Conservation (phyloP, 2,888 invertebrate genomes). For the Heliothis peltigera region DNA sequence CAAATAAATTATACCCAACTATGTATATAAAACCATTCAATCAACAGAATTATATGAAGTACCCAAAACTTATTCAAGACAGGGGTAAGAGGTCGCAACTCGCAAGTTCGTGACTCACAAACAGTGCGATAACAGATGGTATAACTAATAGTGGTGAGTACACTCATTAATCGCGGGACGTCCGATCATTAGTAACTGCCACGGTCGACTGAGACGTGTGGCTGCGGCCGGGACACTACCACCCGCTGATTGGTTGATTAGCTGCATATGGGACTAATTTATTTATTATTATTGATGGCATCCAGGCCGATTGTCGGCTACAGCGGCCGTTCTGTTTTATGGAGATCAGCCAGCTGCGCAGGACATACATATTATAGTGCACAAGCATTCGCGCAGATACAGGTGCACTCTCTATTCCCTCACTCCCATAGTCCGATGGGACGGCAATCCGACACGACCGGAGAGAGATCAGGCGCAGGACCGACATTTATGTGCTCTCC, state of each 20-base stretch:
- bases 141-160: slow-evolving; percentile 44
- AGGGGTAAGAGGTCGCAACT: slow-evolving; percentile 34
- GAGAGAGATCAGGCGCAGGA: too few relatives aligned
- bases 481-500: too few relatives aligned
- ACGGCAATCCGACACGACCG: too few relatives aligned
- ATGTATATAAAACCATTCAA: neutral
- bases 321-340: too few relatives aligned
- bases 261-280: neutral
- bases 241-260: slow-evolving; percentile 28
- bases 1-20: neutral
- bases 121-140: slow-evolving; percentile 51
- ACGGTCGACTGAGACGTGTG: slow-evolving; percentile 38
- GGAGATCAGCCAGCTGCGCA: too few relatives aligned
- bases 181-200: slow-evolving; percentile 62
- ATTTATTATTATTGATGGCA: too few relatives aligned
- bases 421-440: too few relatives aligned
- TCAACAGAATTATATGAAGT: slow-evolving; percentile 11
- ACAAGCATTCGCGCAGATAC: too few relatives aligned
- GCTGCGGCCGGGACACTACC: slow-evolving; percentile 20
- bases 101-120: slow-evolving; percentile 45
- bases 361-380: too few relatives aligned
- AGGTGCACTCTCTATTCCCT: too few relatives aligned
- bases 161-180: slow-evolving; percentile 57
- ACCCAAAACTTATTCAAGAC: slow-evolving; percentile 35
- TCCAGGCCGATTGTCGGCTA: too few relatives aligned